These are phyloP conservation scores for Xiphorhynchus elegans DNA, from an alignment of 2,113 vertebrate species.

Conservation along the genomic window DNA sequence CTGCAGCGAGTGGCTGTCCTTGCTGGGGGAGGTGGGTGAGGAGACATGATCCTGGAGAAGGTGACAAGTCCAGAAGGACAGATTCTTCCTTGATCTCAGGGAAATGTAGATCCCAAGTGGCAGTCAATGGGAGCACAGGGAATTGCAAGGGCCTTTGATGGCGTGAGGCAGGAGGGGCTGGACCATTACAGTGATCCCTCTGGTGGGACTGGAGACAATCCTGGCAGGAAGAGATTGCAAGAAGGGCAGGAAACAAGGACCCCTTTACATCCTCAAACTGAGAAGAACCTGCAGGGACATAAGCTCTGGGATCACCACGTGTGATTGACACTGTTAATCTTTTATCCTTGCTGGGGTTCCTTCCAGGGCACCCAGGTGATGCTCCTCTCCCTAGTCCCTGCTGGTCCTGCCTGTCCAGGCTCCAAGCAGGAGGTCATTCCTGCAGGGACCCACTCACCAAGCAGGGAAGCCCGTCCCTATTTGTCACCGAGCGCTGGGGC, in stretches of 20 bases:
- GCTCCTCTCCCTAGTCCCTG: no score
- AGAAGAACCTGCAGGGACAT: not conserved
- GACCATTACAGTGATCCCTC: not conserved
- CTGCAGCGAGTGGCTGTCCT: not conserved
- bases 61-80: not conserved
- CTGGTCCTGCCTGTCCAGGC: rapidly evolving
- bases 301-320: not conserved
- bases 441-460: rapidly evolving
- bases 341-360: not conserved
- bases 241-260: not conserved
- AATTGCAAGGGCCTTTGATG: not conserved
- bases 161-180: not conserved
- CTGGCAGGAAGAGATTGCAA: not conserved
- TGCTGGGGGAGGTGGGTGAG: rapidly evolving
- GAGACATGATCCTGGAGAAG: not conserved
- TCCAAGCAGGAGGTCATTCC: not conserved
- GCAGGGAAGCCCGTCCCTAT: not conserved
- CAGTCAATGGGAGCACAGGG: rapidly evolving
- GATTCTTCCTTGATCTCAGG: not conserved
- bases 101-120: not conserved
- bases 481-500: not conserved
- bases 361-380: not conserved
- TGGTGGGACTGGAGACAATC: not conserved
- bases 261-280: not conserved
- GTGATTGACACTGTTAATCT: not conserved